phyloP scores from a whole-genome alignment of 2,888 invertebrate species.

The Clivina fossor region DNA sequence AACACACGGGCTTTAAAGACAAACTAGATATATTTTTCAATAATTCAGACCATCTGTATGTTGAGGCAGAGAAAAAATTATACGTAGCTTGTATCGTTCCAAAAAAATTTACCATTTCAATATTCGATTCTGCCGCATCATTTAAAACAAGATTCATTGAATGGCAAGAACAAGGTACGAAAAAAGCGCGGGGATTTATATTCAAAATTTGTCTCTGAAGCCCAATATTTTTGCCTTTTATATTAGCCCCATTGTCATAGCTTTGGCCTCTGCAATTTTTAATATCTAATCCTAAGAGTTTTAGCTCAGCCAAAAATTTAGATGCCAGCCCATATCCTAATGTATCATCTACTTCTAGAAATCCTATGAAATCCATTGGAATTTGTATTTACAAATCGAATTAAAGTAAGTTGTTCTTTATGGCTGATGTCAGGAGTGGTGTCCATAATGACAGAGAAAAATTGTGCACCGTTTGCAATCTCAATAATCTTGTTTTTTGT shows the following conservation, averaged over 20 bases:
- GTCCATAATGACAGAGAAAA: constrained; percentile 41
- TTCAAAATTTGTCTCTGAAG: constrained; percentile 45
- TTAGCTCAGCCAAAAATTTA: constrained; percentile 11
- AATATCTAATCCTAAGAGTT: constrained; percentile 33
- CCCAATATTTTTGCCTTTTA: constrained; percentile 47
- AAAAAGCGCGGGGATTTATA: constrained; percentile 34
- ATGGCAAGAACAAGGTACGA: constrained; percentile 37
- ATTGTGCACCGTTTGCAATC: too few relatives aligned
- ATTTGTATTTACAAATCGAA: too few relatives aligned
- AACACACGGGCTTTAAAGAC: too few relatives aligned
- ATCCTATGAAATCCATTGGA: too few relatives aligned
- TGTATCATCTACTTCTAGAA: constrained; percentile 33
- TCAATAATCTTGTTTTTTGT: too few relatives aligned
- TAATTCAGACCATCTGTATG: constrained; percentile 43
- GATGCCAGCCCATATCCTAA: constrained; percentile 41
- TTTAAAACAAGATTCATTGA: constrained; percentile 35
- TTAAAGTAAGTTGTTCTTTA: constrained; percentile 44
- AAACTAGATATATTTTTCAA: constrained; percentile 39
- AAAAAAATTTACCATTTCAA: constrained; percentile 46
- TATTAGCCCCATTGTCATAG: constrained; percentile 49
- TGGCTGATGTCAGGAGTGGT: constrained; percentile 43
- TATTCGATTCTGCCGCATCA: constrained; percentile 40
- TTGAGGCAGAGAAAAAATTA: constrained; percentile 40
- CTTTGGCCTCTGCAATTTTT: constrained; percentile 45
- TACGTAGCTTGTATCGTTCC: constrained; percentile 43